phyloP scores from a whole-genome alignment of 2,888 invertebrate species.

The Macaria notata region DNA sequence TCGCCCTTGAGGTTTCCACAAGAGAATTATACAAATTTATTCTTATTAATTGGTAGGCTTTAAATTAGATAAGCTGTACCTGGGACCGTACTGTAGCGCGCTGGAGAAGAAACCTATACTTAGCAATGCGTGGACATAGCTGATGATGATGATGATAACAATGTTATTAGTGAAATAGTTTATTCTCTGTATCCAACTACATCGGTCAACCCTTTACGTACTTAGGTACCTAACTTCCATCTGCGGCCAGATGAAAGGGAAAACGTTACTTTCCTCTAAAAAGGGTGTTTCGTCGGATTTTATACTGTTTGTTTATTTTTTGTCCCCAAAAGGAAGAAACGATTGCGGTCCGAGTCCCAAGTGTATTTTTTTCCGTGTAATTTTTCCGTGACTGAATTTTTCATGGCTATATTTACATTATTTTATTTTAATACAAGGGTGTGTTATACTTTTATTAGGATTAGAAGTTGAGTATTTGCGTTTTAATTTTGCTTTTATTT shows the following conservation, averaged over 20 bases:
- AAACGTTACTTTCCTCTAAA: slow-evolving; percentile 23
- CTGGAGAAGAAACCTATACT: no score
- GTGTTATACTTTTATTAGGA: slow-evolving; percentile 5
- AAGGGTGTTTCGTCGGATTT: slow-evolving; percentile 22
- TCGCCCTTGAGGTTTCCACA: no score
- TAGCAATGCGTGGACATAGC: no score
- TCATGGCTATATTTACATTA: slow-evolving; percentile 13
- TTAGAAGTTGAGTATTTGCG: neutral
- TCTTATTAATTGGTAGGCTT: no score
- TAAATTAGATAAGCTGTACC: no score
- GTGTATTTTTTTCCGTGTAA: slow-evolving; percentile 12
- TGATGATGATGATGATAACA: no score
- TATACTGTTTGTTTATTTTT: slow-evolving; percentile 25
- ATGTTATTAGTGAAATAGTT: neutral
- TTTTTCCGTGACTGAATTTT: slow-evolving; percentile 10
- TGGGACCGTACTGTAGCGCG: no score
- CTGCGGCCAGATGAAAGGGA: slow-evolving; percentile 22
- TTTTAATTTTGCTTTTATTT: no score
- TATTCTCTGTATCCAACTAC: slow-evolving; percentile 4
- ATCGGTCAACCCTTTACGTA: slow-evolving; percentile 25
- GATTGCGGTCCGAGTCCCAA: slow-evolving; percentile 6
- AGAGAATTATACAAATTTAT: no score
- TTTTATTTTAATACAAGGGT: slow-evolving; percentile 11
- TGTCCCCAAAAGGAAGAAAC: slow-evolving; percentile 16
- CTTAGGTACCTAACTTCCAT: slow-evolving; percentile 15